Base-by-base conservation (phyloP, 2,888 invertebrate species). In the Pseudococcus viburni region DNA sequence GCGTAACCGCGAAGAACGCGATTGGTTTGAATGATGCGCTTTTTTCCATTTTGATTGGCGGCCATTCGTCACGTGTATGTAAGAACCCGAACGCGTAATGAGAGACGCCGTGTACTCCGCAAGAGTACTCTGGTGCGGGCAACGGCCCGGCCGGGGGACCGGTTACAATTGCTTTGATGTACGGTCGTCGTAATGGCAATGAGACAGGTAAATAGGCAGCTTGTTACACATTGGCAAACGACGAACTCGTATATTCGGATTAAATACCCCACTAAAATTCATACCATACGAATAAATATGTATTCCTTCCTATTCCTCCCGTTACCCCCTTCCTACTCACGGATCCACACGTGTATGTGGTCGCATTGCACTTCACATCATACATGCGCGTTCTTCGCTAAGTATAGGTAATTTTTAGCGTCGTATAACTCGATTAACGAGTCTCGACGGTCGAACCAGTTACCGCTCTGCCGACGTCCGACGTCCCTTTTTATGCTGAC, bases 31-130 rank as follows among this genome's bases (percentile, higher is more conserved):
- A 59, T 55, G 85, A 85, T 85, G 59, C 59, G 15, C 22, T 55
- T 33, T 55, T 85, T 85, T 64, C 51, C 64, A 42, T 64, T 85
- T 85, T 85, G 85, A 85, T 85, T 85, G 85, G 85, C 85, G 85
- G 85, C 33, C 85, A 85, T 85, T 85, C 85, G 85, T 85, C 85
- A 85, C 85, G 85, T 85, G 85, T 85, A 85, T 85, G 84, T 59
- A 55, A 42, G n/a, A n/a, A 55, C 5, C n/a, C 42, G 42, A 68
- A 22, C 68, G 55, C 85, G 85, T 85, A 85, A 85, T 85, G 59
- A 85, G 85, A 85, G 51, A 55, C 85, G 85, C 51, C 55, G 77
- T 39, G 77, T 42, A 33, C 26, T 33, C 26, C 26, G 73, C 12
- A 33, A 73, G 73, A 26, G 9, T 42, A 42, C 55, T 0, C n/a